Evolutionary conservation across 2,113 vertebrate genomes (phyloP).

Genomic region (Tychaedon coryphoeus): DNA sequence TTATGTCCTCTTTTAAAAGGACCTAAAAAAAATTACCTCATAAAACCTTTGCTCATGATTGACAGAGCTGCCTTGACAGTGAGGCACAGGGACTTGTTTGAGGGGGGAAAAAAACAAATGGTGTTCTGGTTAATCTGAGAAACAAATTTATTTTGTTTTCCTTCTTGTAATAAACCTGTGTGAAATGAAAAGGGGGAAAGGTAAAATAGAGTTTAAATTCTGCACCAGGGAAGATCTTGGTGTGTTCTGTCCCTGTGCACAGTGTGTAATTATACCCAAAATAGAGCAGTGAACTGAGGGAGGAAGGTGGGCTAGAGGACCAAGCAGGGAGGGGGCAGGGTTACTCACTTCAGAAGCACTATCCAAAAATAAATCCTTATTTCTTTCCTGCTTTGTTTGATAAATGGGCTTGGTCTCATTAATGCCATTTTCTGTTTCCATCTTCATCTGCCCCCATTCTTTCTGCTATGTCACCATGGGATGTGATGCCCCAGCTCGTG

Average conservation of each 20-base stretch:
- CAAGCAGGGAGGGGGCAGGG: background rate
- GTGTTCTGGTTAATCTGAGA: background rate
- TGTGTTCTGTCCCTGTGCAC: constrained; percentile 7
- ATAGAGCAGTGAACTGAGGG: constrained; percentile 53
- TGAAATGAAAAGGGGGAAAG: background rate
- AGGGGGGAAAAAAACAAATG: background rate
- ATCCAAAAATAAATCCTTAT: constrained; percentile 57
- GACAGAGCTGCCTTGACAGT: background rate
- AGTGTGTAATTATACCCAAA: constrained; percentile 65
- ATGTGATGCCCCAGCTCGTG: background rate
- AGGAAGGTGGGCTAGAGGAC: constrained; percentile 11
- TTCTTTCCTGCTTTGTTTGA: constrained; percentile 21
- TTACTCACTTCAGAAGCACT: constrained; percentile 46
- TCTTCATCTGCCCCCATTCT: background rate
- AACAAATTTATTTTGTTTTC: constrained; percentile 2
- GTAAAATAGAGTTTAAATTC: constrained; percentile 19
- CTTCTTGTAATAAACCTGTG: background rate
- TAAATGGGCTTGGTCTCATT: constrained; percentile 25
- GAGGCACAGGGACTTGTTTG: background rate
- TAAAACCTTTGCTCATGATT: background rate
- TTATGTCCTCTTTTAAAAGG: background rate
- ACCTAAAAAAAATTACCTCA: background rate
- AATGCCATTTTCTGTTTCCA: background rate
- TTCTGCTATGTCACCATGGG: background rate
- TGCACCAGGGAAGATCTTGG: constrained; percentile 19